phyloP scores from a whole-genome alignment of 2,888 invertebrate genomes.

The Epirrhoe alternata region DNA sequence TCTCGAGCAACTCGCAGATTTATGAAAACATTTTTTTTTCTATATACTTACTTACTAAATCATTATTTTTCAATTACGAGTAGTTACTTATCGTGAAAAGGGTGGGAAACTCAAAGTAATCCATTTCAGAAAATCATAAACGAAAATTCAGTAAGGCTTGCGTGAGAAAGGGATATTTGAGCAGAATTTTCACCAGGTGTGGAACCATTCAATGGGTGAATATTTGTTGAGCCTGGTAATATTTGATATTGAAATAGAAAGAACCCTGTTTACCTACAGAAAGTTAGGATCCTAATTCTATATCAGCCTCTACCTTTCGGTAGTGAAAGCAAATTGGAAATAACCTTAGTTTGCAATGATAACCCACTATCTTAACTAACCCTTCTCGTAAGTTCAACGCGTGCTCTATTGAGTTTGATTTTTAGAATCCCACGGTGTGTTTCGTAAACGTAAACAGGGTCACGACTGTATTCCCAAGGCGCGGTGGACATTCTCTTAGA shows the following conservation, averaged over 20 bases:
- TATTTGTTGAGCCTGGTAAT: conserved; percentile 17
- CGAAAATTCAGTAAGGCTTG: too few relatives aligned
- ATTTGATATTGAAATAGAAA: conserved; percentile 20
- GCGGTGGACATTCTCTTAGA: too few relatives aligned
- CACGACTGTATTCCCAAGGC: too few relatives aligned
- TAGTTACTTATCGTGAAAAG: too few relatives aligned
- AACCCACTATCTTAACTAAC: neutral
- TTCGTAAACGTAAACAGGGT: too few relatives aligned
- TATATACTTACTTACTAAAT: too few relatives aligned
- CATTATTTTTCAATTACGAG: too few relatives aligned
- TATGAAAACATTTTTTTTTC: too few relatives aligned
- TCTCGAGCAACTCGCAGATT: too few relatives aligned
- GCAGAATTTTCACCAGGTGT: neutral
- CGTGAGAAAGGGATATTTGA: neutral
- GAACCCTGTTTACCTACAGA: conserved; percentile 4
- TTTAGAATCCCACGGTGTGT: too few relatives aligned
- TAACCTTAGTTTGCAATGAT: neutral
- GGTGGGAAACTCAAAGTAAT: too few relatives aligned
- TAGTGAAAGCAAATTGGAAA: conserved; percentile 19
- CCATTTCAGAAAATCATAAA: too few relatives aligned
- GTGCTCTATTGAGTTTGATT: neutral
- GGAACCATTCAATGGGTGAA: neutral
- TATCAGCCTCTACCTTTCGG: conserved; percentile 21
- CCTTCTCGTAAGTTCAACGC: neutral
- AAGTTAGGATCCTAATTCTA: conserved; percentile 16